Evolutionary conservation across 2,113 vertebrate genomes (phyloP).

Genomic region (Daphoenositta chrysoptera): DNA sequence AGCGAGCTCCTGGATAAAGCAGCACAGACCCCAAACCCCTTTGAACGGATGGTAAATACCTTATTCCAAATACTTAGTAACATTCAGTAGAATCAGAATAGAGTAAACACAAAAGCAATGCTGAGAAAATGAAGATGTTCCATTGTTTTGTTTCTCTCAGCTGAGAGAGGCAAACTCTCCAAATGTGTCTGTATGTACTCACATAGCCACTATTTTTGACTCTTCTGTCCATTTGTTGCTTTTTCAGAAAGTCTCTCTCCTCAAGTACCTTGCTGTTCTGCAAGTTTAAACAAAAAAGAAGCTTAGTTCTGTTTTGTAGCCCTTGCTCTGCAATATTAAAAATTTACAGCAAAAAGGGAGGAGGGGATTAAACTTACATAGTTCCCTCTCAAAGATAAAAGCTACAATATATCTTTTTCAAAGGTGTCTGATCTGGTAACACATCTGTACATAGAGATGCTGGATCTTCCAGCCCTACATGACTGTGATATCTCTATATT

Average conservation of each 20-base stretch:
- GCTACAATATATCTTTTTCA: not conserved
- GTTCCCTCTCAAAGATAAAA: not conserved
- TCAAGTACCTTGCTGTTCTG: not conserved
- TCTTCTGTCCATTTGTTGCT: not conserved
- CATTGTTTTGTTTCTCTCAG: not conserved
- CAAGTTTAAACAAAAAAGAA: not conserved
- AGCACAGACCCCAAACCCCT: constrained; percentile 72
- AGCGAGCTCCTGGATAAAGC: constrained; percentile 91
- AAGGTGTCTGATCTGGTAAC: not conserved
- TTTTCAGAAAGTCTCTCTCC: not conserved
- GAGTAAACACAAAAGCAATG: not conserved
- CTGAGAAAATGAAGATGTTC: not conserved
- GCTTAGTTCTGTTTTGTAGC: not conserved
- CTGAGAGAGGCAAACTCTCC: not conserved
- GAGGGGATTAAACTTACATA: not conserved
- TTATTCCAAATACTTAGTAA: not conserved
- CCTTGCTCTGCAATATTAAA: not conserved
- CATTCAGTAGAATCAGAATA: not conserved
- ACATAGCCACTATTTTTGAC: not conserved
- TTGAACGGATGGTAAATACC: constrained; percentile 87
- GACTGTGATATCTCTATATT: not conserved
- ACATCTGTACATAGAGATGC: not conserved
- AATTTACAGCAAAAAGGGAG: not conserved
- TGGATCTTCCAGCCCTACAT: not conserved
- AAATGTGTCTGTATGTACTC: not conserved